phyloP scores from a whole-genome alignment of 2,888 invertebrate species.

The Eumerus sabulonum region DNA sequence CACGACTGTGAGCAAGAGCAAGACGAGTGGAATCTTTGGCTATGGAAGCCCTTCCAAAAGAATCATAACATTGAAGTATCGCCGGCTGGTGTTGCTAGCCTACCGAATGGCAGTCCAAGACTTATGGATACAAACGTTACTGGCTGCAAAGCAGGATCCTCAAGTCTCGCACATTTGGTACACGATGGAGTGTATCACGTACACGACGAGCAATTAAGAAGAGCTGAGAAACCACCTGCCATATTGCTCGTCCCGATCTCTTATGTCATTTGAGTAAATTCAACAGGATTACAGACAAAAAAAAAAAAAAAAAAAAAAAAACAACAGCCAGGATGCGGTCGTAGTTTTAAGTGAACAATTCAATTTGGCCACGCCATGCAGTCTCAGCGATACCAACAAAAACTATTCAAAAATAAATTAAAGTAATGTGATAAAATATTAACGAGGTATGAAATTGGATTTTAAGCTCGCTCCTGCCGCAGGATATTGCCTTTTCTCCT shows the following conservation, averaged over 20 bases:
- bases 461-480: slow-evolving; percentile 45
- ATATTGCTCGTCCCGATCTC: slow-evolving; percentile 38
- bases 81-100: slow-evolving; percentile 29
- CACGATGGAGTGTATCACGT: too few species aligned
- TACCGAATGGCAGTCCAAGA: not conserved
- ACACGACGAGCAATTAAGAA: too few species aligned
- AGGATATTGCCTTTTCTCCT: slow-evolving; percentile 26
- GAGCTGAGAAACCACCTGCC: slow-evolving; percentile 34
- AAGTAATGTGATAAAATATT: slow-evolving; percentile 65
- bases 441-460: slow-evolving; percentile 68
- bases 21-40: slow-evolving; percentile 32
- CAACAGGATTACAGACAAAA: slow-evolving; percentile 44
- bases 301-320: slow-evolving; percentile 11
- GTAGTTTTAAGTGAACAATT: slow-evolving; percentile 56
- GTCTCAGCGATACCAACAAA: slow-evolving; percentile 22
- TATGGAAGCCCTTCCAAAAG: slow-evolving; percentile 2
- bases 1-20: slow-evolving; percentile 12
- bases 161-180: too few species aligned
- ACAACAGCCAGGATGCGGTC: slow-evolving; percentile 1
- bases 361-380: slow-evolving; percentile 39
- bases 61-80: slow-evolving; percentile 44
- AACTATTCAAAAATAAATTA: slow-evolving; percentile 52
- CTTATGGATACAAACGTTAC: too few species aligned
- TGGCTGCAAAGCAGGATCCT: too few species aligned
- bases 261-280: slow-evolving; percentile 67